These are phyloP conservation scores for Meloidogyne floridensis DNA, from an alignment of 1,140 invertebrate species.

Conservation along the genomic window DNA sequence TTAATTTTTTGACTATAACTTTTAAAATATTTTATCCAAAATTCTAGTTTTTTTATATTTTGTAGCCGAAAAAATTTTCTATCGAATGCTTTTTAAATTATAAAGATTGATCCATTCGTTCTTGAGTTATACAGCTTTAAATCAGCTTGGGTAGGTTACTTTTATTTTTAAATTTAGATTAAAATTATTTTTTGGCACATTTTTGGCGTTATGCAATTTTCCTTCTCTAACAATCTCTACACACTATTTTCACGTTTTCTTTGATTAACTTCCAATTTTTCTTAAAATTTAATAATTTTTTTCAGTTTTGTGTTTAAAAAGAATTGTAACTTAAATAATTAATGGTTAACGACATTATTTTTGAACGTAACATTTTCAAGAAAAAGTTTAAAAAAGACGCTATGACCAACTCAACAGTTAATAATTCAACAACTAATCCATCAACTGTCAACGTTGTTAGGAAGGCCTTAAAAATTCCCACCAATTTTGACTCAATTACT, in stretches of 20 bases:
- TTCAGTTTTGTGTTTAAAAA: neutral
- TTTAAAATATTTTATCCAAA: neutral
- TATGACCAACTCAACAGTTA: neutral
- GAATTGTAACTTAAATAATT: neutral
- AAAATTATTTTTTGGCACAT: neutral
- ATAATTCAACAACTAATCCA: neutral
- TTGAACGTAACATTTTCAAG: neutral
- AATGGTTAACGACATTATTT: neutral
- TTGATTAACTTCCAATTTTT: too few relatives aligned
- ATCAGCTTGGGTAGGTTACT: neutral
- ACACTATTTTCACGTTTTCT: too few relatives aligned
- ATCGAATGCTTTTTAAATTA: neutral
- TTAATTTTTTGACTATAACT: neutral
- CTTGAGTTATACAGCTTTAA: neutral
- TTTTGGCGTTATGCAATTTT: neutral
- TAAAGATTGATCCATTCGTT: neutral
- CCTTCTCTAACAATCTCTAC: neutral
- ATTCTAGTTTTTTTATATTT: neutral
- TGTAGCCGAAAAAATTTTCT: neutral
- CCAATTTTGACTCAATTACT: slow-evolving; percentile 21
- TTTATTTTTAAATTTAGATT: neutral
- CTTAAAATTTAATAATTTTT: neutral
- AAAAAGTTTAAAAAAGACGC: neutral
- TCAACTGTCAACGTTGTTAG: neutral
- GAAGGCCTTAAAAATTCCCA: slow-evolving; percentile 14